Conservation (phyloP, 92 coral and sea anemone genomes). For the Parazoanthus swiftii region DNA sequence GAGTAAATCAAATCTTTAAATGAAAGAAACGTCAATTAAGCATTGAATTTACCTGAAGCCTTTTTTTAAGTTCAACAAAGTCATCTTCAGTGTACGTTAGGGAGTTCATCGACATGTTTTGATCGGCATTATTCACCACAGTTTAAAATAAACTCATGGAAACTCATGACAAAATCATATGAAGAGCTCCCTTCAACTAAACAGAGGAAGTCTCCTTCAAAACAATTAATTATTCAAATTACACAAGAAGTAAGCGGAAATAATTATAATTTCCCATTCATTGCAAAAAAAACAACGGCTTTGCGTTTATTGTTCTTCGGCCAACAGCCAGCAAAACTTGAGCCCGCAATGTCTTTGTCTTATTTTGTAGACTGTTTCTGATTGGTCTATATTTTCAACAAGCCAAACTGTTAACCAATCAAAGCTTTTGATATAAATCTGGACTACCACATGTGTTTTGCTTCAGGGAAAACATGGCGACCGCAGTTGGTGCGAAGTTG, state of each 20-base stretch:
- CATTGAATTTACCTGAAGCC: constrained; percentile 30
- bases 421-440: background rate
- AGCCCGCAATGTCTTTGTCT: background rate
- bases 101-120: constrained; percentile 24
- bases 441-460: background rate
- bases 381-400: background rate
- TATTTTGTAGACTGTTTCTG: background rate
- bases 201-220: constrained; percentile 6
- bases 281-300: background rate
- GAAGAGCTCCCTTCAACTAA: background rate
- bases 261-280: background rate
- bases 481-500: constrained; percentile 2
- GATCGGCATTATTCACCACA: background rate
- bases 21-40: background rate
- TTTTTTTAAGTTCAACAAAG: constrained; percentile 34
- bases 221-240: constrained; percentile 33
- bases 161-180: background rate
- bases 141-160: background rate
- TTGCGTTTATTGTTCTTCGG: too few species aligned
- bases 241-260: constrained; percentile 2
- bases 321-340: constrained; percentile 9
- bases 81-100: constrained; percentile 36
- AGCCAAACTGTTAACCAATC: constrained; percentile 1
- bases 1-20: constrained; percentile 15
- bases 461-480: constrained; percentile 35